Percentiles rank a stretch among this genome's conserved stretches.
Conservation (phyloP, 2,797 vertebrate genomes). For the Chloroceryle inda region DNA sequence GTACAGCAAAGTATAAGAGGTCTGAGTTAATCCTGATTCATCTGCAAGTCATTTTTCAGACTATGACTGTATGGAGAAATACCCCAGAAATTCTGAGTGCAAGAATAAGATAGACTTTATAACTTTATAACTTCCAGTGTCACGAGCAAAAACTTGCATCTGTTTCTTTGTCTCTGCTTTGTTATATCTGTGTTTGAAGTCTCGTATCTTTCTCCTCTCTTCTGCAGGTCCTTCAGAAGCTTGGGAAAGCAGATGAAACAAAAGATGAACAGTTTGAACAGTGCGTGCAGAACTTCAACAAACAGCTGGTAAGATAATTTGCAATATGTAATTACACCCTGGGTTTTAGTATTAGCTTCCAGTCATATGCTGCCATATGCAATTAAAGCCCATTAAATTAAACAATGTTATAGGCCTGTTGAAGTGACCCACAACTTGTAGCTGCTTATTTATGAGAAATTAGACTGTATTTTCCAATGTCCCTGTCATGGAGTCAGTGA, state of each 20-base stretch:
- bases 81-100: background rate
- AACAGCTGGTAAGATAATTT: slow-evolving; percentile 91
- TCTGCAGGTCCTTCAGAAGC: slow-evolving; percentile 94
- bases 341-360: background rate
- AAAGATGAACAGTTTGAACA: slow-evolving; percentile 98
- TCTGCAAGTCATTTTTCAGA: background rate
- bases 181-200: background rate
- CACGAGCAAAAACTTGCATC: background rate
- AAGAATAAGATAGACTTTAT: background rate
- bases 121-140: background rate
- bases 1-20: background rate
- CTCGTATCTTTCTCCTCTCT: background rate
- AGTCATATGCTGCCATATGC: background rate
- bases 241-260: slow-evolving; percentile 98
- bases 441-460: background rate
- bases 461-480: background rate
- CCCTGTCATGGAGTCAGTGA: background rate
- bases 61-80: background rate
- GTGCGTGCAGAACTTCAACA: slow-evolving; percentile 97
- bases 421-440: background rate
- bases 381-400: background rate
- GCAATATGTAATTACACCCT: background rate
- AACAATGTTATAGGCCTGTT: background rate
- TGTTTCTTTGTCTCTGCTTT: background rate
- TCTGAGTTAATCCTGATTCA: background rate